Conservation (phyloP, 2,113 vertebrate species). For the Pangasianodon gigas region DNA sequence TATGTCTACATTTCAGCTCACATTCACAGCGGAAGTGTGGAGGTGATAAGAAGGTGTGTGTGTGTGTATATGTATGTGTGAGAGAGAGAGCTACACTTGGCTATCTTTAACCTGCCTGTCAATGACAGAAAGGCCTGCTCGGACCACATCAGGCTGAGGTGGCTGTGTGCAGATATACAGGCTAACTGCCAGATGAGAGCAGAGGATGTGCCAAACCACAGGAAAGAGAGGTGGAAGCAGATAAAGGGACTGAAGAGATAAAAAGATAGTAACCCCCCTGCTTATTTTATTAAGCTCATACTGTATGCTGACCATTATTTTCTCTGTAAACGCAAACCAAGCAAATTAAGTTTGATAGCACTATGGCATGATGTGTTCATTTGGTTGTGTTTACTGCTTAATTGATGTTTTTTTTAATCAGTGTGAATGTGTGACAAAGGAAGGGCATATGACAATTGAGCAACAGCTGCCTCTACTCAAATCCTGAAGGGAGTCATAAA, state of each 20-base stretch:
- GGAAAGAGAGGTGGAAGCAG: constrained; percentile 47
- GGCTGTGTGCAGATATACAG: constrained; percentile 50
- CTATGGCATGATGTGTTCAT: not conserved
- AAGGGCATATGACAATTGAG: not conserved
- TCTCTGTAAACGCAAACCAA: not conserved
- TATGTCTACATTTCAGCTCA: not conserved
- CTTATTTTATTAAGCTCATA: constrained; percentile 1
- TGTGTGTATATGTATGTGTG: not conserved
- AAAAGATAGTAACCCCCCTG: not conserved
- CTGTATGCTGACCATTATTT: not conserved
- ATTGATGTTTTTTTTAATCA: not conserved
- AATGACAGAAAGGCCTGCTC: constrained; percentile 47
- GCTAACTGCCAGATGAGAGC: constrained; percentile 43
- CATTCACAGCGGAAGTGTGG: constrained; percentile 60
- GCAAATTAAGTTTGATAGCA: not conserved
- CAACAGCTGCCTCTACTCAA: constrained; percentile 20
- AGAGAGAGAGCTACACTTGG: constrained; percentile 45
- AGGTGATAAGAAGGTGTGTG: constrained; percentile 60
- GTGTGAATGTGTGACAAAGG: not conserved
- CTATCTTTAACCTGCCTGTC: constrained; percentile 66
- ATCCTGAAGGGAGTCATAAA: not conserved
- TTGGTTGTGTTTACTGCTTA: not conserved
- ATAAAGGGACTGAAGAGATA: constrained; percentile 26
- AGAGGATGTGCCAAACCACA: constrained; percentile 53
- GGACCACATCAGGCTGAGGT: constrained; percentile 44